phyloP scores from a whole-genome alignment of 2,113 vertebrate genomes.

The Oxyruncus cristatus region DNA sequence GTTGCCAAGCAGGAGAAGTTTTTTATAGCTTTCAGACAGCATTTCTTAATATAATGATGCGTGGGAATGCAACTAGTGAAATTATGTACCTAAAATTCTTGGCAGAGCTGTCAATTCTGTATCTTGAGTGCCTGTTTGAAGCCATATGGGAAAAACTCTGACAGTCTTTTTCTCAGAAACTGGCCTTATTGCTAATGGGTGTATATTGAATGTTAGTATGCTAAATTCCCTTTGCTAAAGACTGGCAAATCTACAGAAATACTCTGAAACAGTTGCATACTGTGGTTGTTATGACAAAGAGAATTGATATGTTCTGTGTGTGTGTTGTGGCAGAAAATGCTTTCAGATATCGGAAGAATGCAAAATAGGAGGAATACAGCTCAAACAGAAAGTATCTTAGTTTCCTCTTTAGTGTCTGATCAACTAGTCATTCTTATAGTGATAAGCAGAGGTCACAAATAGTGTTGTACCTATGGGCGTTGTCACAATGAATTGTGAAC shows the following conservation, averaged over 20 bases:
- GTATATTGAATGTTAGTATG: neutral
- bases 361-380: neutral
- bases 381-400: neutral
- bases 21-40: constrained; percentile 38
- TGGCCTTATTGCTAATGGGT: neutral
- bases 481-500: neutral
- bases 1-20: constrained; percentile 15
- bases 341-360: neutral
- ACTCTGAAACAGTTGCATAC: neutral
- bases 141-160: constrained; percentile 13
- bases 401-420: neutral
- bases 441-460: neutral
- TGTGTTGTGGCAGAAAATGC: neutral
- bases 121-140: constrained; percentile 2
- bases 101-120: constrained; percentile 29
- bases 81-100: constrained; percentile 12
- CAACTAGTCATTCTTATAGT: neutral
- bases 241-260: neutral
- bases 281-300: neutral
- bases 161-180: constrained; percentile 12
- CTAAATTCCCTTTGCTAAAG: neutral
- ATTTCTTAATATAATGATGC: constrained; percentile 49
- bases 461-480: fast-evolving
- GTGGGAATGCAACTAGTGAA: constrained; percentile 26
- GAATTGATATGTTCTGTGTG: neutral